Percentiles rank a stretch among this genome's conserved stretches.
Evolutionary conservation across 2,113 vertebrate species (phyloP).

Genomic region (Plestiodon gilberti): DNA sequence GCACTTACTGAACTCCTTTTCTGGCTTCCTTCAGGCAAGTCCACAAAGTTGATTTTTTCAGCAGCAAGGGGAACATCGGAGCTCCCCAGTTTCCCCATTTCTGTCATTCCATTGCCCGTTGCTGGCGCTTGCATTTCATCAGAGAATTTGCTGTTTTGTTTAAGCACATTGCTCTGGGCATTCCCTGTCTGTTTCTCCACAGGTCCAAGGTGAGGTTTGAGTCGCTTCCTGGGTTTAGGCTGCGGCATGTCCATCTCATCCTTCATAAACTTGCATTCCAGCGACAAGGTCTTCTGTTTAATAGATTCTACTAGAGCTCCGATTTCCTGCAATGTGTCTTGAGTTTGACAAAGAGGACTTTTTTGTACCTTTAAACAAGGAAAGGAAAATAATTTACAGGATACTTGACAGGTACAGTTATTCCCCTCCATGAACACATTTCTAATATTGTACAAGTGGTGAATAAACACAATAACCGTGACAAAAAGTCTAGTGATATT

Average conservation of each 20-base stretch:
- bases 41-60: constrained; percentile 32
- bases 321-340: constrained; percentile 61
- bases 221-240: constrained; percentile 59
- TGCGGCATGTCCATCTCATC: constrained; percentile 72
- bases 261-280: constrained; percentile 69
- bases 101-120: constrained; percentile 17
- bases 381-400: constrained; percentile 44
- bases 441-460: constrained; percentile 4
- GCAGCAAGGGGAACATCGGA: constrained; percentile 29
- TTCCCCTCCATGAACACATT: constrained; percentile 28
- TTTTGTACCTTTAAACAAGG: constrained; percentile 70
- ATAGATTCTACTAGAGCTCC: constrained; percentile 66
- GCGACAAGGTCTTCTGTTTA: constrained; percentile 73
- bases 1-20: constrained; percentile 66
- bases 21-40: constrained; percentile 40
- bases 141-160: constrained; percentile 45
- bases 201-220: constrained; percentile 69
- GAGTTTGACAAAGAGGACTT: constrained; percentile 57
- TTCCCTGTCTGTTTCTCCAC: constrained; percentile 63
- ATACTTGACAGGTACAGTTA: constrained; percentile 22
- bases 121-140: constrained; percentile 33
- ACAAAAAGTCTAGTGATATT: background rate
- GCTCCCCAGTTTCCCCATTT: constrained; percentile 28
- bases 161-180: constrained; percentile 52
- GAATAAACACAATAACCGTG: constrained; percentile 38